These are phyloP conservation scores for Cataglyphis cursor DNA, from an alignment of 2,888 invertebrate species.

Conservation along the genomic window DNA sequence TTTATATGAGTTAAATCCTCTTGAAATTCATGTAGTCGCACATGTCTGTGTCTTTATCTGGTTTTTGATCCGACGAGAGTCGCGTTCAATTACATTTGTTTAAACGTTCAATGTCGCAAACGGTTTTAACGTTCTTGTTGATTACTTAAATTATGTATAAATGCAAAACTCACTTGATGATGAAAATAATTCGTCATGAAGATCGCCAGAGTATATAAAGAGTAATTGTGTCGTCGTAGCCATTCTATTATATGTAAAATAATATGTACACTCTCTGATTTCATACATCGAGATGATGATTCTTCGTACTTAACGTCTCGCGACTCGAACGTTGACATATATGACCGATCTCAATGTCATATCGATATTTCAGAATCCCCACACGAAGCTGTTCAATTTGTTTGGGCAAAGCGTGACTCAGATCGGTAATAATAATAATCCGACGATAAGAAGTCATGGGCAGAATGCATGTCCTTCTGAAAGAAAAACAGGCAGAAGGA, in stretches of 20 bases:
- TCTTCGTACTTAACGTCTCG: neutral
- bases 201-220: neutral
- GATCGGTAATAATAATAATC: conserved; percentile 53
- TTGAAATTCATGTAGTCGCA: neutral
- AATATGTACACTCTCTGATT: neutral
- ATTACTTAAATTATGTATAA: conserved; percentile 2
- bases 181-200: neutral
- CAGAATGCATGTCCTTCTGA: conserved; percentile 41
- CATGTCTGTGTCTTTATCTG: conserved; percentile 61
- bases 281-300: neutral
- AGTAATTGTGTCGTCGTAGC: neutral
- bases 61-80: conserved; percentile 62
- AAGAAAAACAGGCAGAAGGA: conserved; percentile 54
- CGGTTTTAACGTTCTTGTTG: neutral
- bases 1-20: neutral
- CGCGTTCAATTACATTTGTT: neutral
- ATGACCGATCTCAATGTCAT: conserved; percentile 69
- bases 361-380: conserved; percentile 70
- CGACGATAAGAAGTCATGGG: neutral
- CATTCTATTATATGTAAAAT: neutral
- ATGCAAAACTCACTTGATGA: conserved; percentile 17
- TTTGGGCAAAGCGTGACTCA: conserved; percentile 35
- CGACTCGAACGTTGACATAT: conserved; percentile 22
- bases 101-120: neutral
- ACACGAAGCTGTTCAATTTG: conserved; percentile 43